Base-by-base conservation (phyloP, 2,113 vertebrate species). In the Sclerurus mexicanus region DNA sequence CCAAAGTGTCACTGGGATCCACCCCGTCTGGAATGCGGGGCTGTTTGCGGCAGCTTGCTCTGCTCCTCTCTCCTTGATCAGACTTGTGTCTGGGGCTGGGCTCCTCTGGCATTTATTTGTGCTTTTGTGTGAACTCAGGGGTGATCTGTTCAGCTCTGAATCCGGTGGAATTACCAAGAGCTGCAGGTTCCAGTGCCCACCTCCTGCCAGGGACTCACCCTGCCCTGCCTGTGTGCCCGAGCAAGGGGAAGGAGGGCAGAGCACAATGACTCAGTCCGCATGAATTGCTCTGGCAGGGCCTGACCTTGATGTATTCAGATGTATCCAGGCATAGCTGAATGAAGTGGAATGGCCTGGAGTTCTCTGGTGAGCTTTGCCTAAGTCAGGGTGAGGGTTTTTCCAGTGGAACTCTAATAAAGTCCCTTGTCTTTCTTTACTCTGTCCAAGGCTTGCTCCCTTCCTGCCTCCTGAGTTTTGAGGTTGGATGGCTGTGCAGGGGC, bases 231-330 rank as follows among this genome's bases (percentile, higher is more conserved):
- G 22, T 22, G 60, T 10, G 37, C 47, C 74, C 0, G 7, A 52
- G 73, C 21, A 7, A 20, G 46, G 20, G 79, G 80, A 84, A 67
- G 89, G 81, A 94, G 80, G 37, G 25, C 72, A 35, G 64, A 9
- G 19, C 64, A 21, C 42, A 9, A 10, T 40, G 60, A 87, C 56
- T 81, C 1, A 35, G 47, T 1, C 64, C 33, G 68, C 2, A 9
- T 40, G 59, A 78, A 81, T 87, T 35, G 50, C 33, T 85, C 73
- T 84, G 89, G 63, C 84, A 90, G 94, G 62, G 80, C 93, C 76
- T 85, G 91, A 74, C 87, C 84, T 56, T 10, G 64, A 2, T 74
- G 74, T 8, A 78, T 71, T 96, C 92, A 52, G 81, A 75, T 39
- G 55, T 73, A 89, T 27, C 87, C 85, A 71, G 85, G 77, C 89